These are phyloP conservation scores for Felis catus DNA, from an alignment of 2,113 vertebrate genomes.

Conservation along the genomic window DNA sequence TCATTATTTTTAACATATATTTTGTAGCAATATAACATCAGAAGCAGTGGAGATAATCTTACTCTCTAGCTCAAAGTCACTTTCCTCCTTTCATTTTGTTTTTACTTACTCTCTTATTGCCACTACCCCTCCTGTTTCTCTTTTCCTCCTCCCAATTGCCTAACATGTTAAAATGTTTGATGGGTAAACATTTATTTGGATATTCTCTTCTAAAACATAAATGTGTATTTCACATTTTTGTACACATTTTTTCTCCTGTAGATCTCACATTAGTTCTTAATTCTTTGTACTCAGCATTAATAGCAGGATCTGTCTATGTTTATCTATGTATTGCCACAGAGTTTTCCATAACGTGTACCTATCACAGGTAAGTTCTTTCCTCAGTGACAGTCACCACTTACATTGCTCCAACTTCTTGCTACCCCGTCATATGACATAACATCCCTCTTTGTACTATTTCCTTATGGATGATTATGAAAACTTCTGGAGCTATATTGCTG, in stretches of 20 bases:
- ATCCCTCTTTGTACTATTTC: neutral
- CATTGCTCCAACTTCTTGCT: neutral
- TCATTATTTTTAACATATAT: neutral
- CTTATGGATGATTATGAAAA: neutral
- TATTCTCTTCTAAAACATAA: neutral
- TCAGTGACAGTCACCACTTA: neutral
- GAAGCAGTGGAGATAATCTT: neutral
- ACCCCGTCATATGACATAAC: no score
- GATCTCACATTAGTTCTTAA: neutral
- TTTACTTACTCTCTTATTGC: neutral
- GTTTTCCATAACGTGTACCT: neutral
- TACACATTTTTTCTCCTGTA: neutral
- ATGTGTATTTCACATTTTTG: neutral
- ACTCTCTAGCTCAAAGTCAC: neutral
- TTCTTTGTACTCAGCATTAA: neutral
- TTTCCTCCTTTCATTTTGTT: neutral
- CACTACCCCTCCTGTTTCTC: neutral
- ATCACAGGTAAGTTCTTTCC: neutral
- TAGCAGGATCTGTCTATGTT: neutral
- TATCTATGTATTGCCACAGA: neutral
- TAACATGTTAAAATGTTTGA: neutral
- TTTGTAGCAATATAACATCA: neutral
- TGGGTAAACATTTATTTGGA: neutral
- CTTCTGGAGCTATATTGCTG: neutral
- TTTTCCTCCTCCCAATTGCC: neutral